phyloP scores from a whole-genome alignment of 2,888 invertebrate genomes.

The Archips xylosteana region DNA sequence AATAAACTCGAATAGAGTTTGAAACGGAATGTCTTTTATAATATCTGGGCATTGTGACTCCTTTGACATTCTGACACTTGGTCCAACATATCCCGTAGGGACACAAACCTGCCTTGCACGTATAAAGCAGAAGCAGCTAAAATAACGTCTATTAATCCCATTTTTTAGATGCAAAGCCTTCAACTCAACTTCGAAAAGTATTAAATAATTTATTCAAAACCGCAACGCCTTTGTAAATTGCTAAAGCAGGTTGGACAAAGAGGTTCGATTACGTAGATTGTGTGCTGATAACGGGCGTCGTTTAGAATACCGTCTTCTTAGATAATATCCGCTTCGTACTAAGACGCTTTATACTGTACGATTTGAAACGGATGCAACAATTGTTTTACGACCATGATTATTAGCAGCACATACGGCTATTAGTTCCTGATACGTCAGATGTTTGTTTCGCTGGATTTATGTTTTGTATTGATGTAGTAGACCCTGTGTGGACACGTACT shows the following conservation, averaged over 20 bases:
- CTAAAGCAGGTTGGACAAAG: conserved; percentile 34
- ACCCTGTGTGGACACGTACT: too few species aligned
- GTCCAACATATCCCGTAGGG: too few species aligned
- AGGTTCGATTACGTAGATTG: conserved; percentile 39
- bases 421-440: too few species aligned
- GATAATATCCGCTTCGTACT: conserved; percentile 31
- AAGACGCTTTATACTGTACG: conserved; percentile 16
- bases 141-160: neutral
- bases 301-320: conserved; percentile 31
- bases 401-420: too few species aligned
- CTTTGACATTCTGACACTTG: too few species aligned
- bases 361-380: neutral
- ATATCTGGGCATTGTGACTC: too few species aligned
- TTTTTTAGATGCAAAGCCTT: neutral
- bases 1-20: too few species aligned
- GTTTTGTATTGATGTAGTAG: too few species aligned
- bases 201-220: conserved; percentile 27
- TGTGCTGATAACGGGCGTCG: conserved; percentile 34
- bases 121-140: too few species aligned
- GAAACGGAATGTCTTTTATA: too few species aligned
- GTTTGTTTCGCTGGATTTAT: too few species aligned
- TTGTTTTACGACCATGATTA: neutral
- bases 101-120: too few species aligned
- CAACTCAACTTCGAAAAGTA: neutral
- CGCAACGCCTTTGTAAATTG: conserved; percentile 29